phyloP scores from a whole-genome alignment of 2,888 invertebrate genomes.

The Caenorhabditis sulstoni region DNA sequence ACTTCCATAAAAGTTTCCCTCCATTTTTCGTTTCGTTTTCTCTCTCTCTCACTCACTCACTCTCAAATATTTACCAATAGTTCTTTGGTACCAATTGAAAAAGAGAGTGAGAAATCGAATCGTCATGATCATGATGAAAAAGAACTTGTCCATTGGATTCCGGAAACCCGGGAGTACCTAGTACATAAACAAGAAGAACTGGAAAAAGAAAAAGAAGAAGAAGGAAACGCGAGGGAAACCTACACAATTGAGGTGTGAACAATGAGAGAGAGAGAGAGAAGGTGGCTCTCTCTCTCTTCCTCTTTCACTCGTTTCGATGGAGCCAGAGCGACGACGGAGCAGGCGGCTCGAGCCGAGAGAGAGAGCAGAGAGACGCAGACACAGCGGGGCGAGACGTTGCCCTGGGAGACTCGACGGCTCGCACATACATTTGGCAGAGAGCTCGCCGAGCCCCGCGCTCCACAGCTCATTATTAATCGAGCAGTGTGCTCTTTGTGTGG shows the following conservation, averaged over 20 bases:
- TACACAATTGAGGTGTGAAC: constrained; percentile 49
- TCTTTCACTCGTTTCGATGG: no score
- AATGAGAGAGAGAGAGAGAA: constrained; percentile 10
- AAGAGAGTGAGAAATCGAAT: constrained; percentile 11
- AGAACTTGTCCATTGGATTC: constrained; percentile 28
- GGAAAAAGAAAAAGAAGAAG: background rate
- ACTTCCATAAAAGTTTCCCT: constrained; percentile 49
- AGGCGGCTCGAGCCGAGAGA: constrained; percentile 1
- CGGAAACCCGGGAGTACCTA: constrained; percentile 21
- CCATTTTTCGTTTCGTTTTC: background rate
- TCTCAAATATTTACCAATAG: constrained; percentile 48
- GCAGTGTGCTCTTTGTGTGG: background rate
- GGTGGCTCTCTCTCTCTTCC: background rate
- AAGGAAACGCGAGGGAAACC: background rate
- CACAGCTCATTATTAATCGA: background rate
- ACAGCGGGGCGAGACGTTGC: background rate
- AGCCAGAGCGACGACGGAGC: background rate
- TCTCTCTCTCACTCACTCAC: constrained; percentile 7
- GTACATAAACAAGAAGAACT: constrained; percentile 29
- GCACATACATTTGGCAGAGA: constrained; percentile 7
- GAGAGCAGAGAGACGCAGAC: constrained; percentile 6
- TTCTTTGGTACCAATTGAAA: constrained; percentile 20
- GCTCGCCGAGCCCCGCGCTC: constrained; percentile 2
- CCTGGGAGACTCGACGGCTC: background rate
- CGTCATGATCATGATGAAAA: background rate